Percentiles rank a stretch among this genome's conserved stretches.
These are phyloP conservation scores for Pseudochirops cupreus DNA, from an alignment of 2,797 vertebrate species.

Conservation along the genomic window DNA sequence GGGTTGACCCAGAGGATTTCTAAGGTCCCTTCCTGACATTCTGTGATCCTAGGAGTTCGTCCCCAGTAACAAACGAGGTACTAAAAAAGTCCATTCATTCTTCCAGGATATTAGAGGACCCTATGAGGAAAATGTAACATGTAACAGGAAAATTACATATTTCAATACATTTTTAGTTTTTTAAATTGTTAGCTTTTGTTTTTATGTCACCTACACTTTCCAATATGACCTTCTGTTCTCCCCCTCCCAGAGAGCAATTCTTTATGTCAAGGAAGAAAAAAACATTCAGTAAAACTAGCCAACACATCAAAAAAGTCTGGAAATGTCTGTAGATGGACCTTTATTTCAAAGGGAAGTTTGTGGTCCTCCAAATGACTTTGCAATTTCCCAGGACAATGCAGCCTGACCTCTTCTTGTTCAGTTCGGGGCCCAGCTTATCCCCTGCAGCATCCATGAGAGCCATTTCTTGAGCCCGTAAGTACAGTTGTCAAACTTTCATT, in stretches of 20 bases:
- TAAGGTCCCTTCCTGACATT: not conserved
- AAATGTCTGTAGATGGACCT: not conserved
- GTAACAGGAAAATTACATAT: not conserved
- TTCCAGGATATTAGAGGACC: not conserved
- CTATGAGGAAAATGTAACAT: not conserved
- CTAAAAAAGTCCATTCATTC: not conserved
- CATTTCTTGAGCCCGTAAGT: not conserved
- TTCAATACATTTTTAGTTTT: not conserved
- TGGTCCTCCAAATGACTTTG: not conserved
- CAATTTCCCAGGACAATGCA: not conserved
- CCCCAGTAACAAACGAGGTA: not conserved
- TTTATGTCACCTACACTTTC: not conserved
- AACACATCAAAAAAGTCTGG: not conserved
- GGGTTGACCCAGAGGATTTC: not conserved
- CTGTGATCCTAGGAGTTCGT: not conserved
- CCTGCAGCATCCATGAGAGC: not conserved
- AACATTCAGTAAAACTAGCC: not conserved
- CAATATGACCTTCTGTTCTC: not conserved
- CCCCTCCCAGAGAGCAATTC: not conserved
- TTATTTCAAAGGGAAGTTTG: not conserved
- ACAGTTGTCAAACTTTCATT: not conserved
- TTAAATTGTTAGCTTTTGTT: not conserved
- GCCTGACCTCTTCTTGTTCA: not conserved
- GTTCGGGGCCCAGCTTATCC: not conserved
- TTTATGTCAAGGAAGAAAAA: not conserved